Evolutionary conservation across 1,140 invertebrate species (phyloP), one percentile per base, ranked within the genome.

Genomic region (Phymorhynchus buccinoides): DNA sequence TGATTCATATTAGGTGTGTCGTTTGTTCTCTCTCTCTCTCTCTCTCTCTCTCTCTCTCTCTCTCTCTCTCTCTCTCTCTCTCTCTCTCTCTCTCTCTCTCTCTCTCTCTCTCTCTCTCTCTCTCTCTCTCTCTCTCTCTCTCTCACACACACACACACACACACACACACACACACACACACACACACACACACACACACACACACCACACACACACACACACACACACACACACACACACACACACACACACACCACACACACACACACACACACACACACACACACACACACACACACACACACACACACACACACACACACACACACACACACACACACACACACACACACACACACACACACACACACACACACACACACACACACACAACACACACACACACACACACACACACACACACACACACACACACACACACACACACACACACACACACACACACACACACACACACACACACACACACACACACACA

Each of bases 251-350:
- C n/a, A n/a, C n/a, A n/a, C n/a, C n/a, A n/a, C n/a, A n/a, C n/a
- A n/a, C n/a, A n/a, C n/a, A n/a, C n/a, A n/a, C n/a, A 84, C 83
- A 75, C 68, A 75, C 30, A 75, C 41, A 75, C 68, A 75, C 42
- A 75, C 42, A 84, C 83, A 75, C 68, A 84, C 68, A 75, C 68
- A 84, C 68, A 75, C 83, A 84, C 41, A 84, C 83, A 75, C 83
- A 84, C 68, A 75, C 68, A 84, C 83, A 84, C 68, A 75, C 68
- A 75, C 37, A 84, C 42, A 75, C 37, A 42, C 32, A n/a, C 39
- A 91, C 48, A 22, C 56, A 83, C 62, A 68, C 81, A 83, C 81
- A 68, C 48, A 52, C 48, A 52, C 48, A 7, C 9, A 12, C 9
- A 12, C 48, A 22, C 48, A 52, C 48, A 52, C 22, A 52, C 48